phyloP scores from a whole-genome alignment of 2,797 vertebrate genomes.

The Premnoplex brunnescens region DNA sequence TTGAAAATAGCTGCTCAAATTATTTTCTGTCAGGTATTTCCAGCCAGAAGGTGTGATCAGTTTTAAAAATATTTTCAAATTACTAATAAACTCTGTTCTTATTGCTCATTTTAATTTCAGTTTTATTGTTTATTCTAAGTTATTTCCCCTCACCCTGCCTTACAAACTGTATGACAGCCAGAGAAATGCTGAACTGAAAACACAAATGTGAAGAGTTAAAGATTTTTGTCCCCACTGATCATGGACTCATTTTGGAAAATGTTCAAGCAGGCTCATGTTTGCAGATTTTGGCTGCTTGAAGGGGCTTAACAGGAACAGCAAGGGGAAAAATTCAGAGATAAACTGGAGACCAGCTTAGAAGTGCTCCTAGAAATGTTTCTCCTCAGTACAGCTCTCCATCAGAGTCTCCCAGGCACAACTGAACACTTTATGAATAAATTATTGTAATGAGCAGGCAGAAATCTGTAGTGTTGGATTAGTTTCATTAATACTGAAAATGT shows the following conservation, averaged over 20 bases:
- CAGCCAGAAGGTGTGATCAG: neutral
- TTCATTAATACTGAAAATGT: neutral
- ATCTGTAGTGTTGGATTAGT: neutral
- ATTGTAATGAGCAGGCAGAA: neutral
- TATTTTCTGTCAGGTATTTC: neutral
- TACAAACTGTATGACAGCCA: neutral
- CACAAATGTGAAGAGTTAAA: neutral
- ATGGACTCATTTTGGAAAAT: neutral
- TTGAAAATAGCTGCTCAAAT: neutral
- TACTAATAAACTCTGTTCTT: neutral
- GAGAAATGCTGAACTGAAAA: neutral
- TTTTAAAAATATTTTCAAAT: neutral
- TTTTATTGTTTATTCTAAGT: neutral
- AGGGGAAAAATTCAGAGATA: neutral
- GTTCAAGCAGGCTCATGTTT: neutral
- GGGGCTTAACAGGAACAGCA: neutral
- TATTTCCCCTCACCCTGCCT: neutral
- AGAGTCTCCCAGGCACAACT: neutral
- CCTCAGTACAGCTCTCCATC: neutral
- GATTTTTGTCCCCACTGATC: neutral
- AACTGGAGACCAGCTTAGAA: neutral
- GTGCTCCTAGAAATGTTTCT: neutral
- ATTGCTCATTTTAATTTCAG: neutral
- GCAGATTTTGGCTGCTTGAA: neutral
- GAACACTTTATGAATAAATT: constrained; percentile 21